phyloP scores from a whole-genome alignment of 2,797 vertebrate genomes.

The Tenualosa ilisha region DNA sequence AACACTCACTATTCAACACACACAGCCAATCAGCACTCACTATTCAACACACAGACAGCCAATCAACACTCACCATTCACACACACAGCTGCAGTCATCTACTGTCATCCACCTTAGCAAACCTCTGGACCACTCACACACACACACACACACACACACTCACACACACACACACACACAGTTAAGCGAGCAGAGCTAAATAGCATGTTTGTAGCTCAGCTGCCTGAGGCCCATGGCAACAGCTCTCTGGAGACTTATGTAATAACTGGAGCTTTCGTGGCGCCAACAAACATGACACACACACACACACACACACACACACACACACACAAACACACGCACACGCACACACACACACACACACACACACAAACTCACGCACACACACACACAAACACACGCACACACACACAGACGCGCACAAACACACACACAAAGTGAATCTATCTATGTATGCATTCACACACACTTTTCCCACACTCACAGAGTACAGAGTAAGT shows the following conservation, averaged over 20 bases:
- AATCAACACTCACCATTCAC: not conserved
- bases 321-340: not conserved
- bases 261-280: not conserved
- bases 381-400: not conserved
- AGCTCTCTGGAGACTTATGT: not conserved
- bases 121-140: not conserved
- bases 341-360: slow-evolving; percentile 1
- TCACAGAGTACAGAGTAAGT: too few species aligned
- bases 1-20: not conserved
- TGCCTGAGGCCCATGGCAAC: not conserved
- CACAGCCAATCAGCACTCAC: not conserved
- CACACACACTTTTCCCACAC: not conserved
- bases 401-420: not conserved
- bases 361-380: too few species aligned
- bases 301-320: not conserved
- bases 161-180: slow-evolving; percentile 2
- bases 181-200: not conserved
- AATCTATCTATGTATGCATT: not conserved
- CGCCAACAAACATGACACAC: not conserved
- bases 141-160: not conserved
- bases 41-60: too few species aligned
- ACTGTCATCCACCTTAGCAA: too few species aligned
- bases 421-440: not conserved
- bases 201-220: not conserved
- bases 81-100: not conserved